Conservation (phyloP, 2,113 vertebrate genomes). For the mouse (Mus musculus) region GRCm39 chr7:27344001-27344500, state of each 20-base stretch:
- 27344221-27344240: neutral
- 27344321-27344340: too few species aligned
- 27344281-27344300: neutral
- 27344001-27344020: neutral
- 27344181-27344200: neutral
- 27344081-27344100: too few species aligned
- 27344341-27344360: too few species aligned
- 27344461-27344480: too few species aligned
- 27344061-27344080: neutral
- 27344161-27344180: neutral
- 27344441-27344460: too few species aligned
- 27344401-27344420: too few species aligned
- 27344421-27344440: too few species aligned
- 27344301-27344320: neutral
- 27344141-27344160: neutral
- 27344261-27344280: neutral
- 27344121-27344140: neutral
- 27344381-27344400: too few species aligned
- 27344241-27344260: neutral
- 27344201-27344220: neutral
- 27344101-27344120: neutral
- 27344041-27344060: neutral
- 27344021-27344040: neutral
- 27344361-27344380: too few species aligned
- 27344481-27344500: too few species aligned